Percentiles rank a stretch among this genome's conserved stretches.
Evolutionary conservation across 2,797 vertebrate species (phyloP).

Genomic region (Eidolon dupreanum): DNA sequence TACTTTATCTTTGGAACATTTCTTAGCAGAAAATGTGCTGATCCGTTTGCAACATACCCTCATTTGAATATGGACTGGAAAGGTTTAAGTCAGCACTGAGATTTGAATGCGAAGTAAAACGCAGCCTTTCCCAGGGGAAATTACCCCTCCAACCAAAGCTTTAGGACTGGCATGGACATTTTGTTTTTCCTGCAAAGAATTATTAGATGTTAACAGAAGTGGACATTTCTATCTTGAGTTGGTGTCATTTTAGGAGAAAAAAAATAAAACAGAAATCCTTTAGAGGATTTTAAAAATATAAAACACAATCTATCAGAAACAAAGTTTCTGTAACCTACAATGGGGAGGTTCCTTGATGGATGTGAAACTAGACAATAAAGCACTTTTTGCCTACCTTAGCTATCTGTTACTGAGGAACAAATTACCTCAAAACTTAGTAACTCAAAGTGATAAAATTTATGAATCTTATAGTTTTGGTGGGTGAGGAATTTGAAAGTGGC

Average conservation of each 20-base stretch:
- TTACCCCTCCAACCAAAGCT: background rate
- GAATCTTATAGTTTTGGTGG: background rate
- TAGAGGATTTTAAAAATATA: slow-evolving; percentile 3
- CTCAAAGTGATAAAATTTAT: background rate
- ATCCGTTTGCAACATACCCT: background rate
- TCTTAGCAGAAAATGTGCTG: slow-evolving; percentile 45
- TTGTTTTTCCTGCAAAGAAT: background rate
- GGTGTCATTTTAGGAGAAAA: background rate
- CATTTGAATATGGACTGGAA: background rate
- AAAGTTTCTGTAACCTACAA: background rate
- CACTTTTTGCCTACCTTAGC: background rate
- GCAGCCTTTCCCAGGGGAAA: background rate
- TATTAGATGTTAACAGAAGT: background rate
- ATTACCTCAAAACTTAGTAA: background rate
- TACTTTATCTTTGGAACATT: slow-evolving; percentile 22
- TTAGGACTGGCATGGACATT: background rate
- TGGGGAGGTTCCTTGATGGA: background rate
- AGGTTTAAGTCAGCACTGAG: background rate
- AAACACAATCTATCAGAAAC: background rate
- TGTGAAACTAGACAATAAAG: background rate
- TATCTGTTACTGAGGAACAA: background rate
- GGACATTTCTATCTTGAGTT: background rate
- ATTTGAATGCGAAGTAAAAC: background rate
- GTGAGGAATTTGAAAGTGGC: background rate
- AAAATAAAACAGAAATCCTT: background rate